Conservation (phyloP, 1,140 invertebrate genomes). For the Rhynchophorus ferrugineus region DNA sequence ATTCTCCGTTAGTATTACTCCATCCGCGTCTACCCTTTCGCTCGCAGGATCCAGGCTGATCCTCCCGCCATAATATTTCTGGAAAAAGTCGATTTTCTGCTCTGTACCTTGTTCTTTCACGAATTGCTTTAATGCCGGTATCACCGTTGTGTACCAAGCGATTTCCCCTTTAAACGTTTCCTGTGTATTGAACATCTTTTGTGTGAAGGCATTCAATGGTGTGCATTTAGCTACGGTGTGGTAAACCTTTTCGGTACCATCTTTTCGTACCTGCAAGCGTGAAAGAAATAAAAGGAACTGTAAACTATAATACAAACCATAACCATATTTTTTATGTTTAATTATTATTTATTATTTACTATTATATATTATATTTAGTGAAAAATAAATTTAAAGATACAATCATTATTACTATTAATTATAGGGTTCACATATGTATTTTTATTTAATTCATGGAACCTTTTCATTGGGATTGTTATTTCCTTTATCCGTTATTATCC, state of each 20-base stretch:
- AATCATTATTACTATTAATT: too few relatives aligned
- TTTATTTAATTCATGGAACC: too few relatives aligned
- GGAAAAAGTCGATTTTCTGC: slow-evolving; percentile 37
- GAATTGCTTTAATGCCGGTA: slow-evolving; percentile 42
- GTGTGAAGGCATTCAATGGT: slow-evolving; percentile 44
- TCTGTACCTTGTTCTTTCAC: slow-evolving; percentile 40
- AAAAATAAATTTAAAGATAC: too few relatives aligned
- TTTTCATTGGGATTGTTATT: too few relatives aligned
- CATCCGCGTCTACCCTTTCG: slow-evolving; percentile 42
- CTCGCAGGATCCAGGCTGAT: slow-evolving; percentile 35
- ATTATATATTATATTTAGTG: too few relatives aligned
- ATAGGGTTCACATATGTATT: too few relatives aligned
- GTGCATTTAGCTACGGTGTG: slow-evolving; percentile 44
- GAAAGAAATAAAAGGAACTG: too few relatives aligned
- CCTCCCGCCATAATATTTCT: slow-evolving; percentile 45
- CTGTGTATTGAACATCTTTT: slow-evolving; percentile 48
- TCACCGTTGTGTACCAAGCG: slow-evolving; percentile 44
- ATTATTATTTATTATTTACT: too few relatives aligned
- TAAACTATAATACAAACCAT: too few relatives aligned
- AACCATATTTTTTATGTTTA: too few relatives aligned
- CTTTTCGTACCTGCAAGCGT: slow-evolving; percentile 11
- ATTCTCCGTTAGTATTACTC: slow-evolving; percentile 48
- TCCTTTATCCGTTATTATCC: too few relatives aligned
- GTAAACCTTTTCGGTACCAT: slow-evolving; percentile 33
- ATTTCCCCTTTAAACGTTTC: slow-evolving; percentile 49